Base-by-base conservation (phyloP, 2,888 invertebrate genomes). In the Platerodrilus igneus region DNA sequence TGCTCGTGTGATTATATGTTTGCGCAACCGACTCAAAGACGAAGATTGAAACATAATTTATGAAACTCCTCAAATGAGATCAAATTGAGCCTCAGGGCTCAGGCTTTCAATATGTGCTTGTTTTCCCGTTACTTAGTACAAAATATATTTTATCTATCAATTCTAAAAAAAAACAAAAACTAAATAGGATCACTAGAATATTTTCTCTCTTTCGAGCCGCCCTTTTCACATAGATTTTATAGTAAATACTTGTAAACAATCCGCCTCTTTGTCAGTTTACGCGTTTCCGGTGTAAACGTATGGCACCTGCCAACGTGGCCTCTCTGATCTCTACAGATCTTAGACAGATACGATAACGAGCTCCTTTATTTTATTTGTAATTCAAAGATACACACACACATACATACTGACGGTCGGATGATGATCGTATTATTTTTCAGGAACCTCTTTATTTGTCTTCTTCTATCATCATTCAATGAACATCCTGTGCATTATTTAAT, bases 201-300 rank as follows among this genome's bases (percentile, higher is more conserved):
- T 11, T 28, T 18, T 9, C 4, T 28, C 16, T 15, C 16, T 28
- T 17, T 16, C 9, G 9, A 21, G 17, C 16, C 10, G 16, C 17
- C 28, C 16, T 28, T 11, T 28, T 28, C 17, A 17, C 28, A 18
- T 28, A 16, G 14, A 3, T 10, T 16, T 28, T 28, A 17, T 14
- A 17, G 16, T 15, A 34, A 52, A 52, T 47, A 47, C 41, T 33
- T 39, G 45, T 57, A 60, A 57, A 59, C 56, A 60, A 57, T 59
- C 55, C 53, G 51, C 57, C 56, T 50, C 48, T 52, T 53, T 53
- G 49, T 50, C 50, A 41, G 48, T 52, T 52, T 52, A 47, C 49
- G 45, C 48, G 43, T 52, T 53, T 57, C 57, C 58, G 50, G 48
- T 33, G 43, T 42, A 46, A 41, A 48, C 41, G 46, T 41, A 43